phyloP scores from a whole-genome alignment of 1,140 invertebrate genomes.

The Babylonia areolata region DNA sequence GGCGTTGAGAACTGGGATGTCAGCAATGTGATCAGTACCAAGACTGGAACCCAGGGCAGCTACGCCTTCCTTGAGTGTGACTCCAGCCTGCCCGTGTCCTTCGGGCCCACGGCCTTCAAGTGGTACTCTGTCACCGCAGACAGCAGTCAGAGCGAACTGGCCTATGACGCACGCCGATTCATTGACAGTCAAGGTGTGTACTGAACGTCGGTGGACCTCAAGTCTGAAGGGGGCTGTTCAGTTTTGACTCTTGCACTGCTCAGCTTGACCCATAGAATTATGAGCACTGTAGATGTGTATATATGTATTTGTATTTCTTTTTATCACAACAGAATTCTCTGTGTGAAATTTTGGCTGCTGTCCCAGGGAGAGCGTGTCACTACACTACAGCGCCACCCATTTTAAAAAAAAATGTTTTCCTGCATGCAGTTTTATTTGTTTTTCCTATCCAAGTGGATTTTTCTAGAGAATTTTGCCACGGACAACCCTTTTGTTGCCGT shows the following conservation, averaged over 20 bases:
- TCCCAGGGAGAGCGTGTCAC: no score
- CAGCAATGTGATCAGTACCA: not conserved
- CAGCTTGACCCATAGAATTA: no score
- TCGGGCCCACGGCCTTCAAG: constrained; percentile 13
- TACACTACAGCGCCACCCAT: no score
- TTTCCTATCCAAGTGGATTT: no score
- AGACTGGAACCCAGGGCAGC: not conserved
- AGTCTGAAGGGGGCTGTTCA: not conserved
- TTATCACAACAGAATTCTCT: not conserved
- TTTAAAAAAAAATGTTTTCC: not conserved
- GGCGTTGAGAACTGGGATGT: not conserved
- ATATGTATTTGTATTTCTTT: no score
- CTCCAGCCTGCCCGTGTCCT: not conserved
- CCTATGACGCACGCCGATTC: not conserved
- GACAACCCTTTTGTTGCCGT: no score
- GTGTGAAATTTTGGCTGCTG: no score
- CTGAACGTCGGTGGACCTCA: not conserved
- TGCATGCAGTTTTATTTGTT: no score
- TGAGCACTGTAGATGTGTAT: no score
- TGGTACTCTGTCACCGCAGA: constrained; percentile 4
- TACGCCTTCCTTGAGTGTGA: constrained; percentile 9
- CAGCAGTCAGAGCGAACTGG: not conserved
- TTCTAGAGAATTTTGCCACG: no score
- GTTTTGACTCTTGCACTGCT: not conserved
- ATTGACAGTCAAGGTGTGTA: constrained; percentile 20